These are phyloP conservation scores for Conus betulinus DNA, from an alignment of 1,140 invertebrate genomes.

Conservation along the genomic window DNA sequence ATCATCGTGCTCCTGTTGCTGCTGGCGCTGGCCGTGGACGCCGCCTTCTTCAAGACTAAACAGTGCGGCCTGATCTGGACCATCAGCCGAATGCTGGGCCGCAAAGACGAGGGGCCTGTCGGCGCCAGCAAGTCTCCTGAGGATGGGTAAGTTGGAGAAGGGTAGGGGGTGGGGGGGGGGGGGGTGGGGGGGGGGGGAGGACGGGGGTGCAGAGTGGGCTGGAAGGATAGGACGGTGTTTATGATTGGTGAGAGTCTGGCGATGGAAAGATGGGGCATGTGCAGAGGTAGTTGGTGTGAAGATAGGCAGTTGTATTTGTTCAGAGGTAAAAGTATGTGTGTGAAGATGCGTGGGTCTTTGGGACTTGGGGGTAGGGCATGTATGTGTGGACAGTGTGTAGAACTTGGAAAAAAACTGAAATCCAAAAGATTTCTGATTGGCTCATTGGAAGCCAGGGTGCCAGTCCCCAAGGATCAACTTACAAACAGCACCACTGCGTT, in stretches of 20 bases:
- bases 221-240: not conserved
- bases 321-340: no score
- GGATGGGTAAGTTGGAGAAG: conserved; percentile 11
- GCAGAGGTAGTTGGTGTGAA: not conserved
- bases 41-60: conserved; percentile 28
- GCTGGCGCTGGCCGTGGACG: conserved; percentile 26
- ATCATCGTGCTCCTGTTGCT: conserved; percentile 28
- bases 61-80: conserved; percentile 34
- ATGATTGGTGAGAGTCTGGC: not conserved
- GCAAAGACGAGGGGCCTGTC: conserved; percentile 15
- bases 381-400: no score
- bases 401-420: no score
- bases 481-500: no score
- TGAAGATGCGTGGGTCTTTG: no score
- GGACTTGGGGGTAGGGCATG: no score
- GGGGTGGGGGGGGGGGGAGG: not conserved
- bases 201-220: not conserved
- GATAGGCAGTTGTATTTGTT: not conserved
- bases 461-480: no score
- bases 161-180: not conserved
- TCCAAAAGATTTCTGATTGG: no score
- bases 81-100: not conserved
- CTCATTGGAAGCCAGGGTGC: no score
- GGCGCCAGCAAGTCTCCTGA: conserved; percentile 21
- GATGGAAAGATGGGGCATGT: not conserved